Conservation (phyloP, 2,113 vertebrate genomes). For the Microtus pennsylvanicus region DNA sequence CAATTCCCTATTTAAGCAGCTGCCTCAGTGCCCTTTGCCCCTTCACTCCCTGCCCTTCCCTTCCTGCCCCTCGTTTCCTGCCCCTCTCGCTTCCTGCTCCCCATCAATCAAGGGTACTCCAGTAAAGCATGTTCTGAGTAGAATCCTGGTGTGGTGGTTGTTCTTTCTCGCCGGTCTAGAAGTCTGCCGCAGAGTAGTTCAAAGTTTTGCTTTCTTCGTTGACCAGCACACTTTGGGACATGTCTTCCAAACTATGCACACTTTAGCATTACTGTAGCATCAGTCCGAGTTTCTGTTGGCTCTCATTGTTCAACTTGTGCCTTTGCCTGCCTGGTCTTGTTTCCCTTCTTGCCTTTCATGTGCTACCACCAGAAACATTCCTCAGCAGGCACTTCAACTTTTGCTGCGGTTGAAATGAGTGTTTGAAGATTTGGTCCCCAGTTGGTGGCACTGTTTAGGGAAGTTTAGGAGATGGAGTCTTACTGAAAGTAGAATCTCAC, state of each 20-base stretch:
- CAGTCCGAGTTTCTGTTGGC: not conserved
- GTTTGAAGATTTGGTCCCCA: not conserved
- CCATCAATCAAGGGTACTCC: too few species aligned
- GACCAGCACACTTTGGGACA: not conserved
- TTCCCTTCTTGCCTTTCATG: not conserved
- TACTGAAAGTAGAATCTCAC: not conserved
- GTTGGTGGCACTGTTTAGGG: not conserved
- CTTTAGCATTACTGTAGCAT: not conserved
- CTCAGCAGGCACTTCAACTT: not conserved
- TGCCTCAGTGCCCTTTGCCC: too few species aligned
- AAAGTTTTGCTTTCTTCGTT: not conserved
- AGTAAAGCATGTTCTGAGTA: too few species aligned
- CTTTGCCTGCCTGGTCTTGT: fast-evolving
- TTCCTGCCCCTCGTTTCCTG: too few species aligned
- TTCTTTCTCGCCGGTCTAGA: too few species aligned
- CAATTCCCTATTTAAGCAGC: too few species aligned
- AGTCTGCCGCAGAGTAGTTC: too few species aligned
- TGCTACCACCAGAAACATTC: not conserved
- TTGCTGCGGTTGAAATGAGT: not conserved
- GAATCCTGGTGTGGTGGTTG: too few species aligned
- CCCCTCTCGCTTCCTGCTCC: too few species aligned
- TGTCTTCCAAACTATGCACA: not conserved
- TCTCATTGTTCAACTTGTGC: not conserved
- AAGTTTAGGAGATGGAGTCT: too few species aligned
- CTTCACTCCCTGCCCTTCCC: too few species aligned